Evolutionary conservation across 2,113 vertebrate species (phyloP).

Genomic region (Antidorcas marsupialis): DNA sequence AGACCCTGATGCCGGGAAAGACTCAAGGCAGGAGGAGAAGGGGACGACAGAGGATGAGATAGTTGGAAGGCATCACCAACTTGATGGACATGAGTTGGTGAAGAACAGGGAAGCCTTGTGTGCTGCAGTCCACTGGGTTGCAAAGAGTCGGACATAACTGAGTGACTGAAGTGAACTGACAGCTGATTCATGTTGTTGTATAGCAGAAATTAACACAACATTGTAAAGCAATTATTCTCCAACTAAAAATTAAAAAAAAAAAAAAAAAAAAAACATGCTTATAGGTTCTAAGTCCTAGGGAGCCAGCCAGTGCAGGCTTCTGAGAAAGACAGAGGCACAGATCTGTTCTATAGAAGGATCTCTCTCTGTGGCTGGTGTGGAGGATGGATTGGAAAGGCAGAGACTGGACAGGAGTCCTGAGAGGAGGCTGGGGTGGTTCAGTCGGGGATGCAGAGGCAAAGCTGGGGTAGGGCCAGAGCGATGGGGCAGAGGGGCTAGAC

Average conservation of each 20-base stretch:
- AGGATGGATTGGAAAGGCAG: background rate
- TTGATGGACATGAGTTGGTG: background rate
- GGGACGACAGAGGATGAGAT: background rate
- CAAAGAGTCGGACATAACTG: background rate
- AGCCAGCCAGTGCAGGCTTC: background rate
- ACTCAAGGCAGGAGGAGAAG: background rate
- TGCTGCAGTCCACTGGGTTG: background rate
- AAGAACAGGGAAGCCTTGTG: background rate
- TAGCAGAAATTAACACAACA: background rate
- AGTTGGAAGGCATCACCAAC: background rate
- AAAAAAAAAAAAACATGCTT: accelerated
- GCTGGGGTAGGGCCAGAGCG: background rate
- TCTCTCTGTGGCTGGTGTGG: background rate
- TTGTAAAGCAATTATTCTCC: background rate
- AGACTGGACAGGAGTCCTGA: background rate
- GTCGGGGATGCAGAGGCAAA: background rate
- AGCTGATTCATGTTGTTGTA: background rate
- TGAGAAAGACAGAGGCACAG: background rate
- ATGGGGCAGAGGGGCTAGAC: background rate
- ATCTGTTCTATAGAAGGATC: background rate
- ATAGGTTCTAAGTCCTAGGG: background rate
- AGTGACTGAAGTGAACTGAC: background rate
- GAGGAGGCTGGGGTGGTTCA: background rate
- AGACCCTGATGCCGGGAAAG: background rate
- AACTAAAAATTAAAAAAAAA: background rate